Conservation (phyloP, 2,888 invertebrate species). For the Agapostemon virescens region DNA sequence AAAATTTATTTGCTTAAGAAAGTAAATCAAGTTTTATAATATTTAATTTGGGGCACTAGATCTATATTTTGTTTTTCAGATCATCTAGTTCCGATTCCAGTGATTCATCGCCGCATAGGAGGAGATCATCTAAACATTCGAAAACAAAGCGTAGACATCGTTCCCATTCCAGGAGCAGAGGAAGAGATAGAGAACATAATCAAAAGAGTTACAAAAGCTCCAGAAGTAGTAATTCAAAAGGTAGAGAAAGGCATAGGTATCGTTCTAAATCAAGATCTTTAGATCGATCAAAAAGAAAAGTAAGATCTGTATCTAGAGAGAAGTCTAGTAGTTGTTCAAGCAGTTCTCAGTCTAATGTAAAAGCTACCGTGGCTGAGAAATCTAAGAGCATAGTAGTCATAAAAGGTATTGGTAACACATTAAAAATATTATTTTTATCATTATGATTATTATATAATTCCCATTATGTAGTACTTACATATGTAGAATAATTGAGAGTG, state of each 20-base stretch:
- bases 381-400: constrained; percentile 52
- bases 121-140: constrained; percentile 72
- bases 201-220: constrained; percentile 73
- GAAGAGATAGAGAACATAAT: constrained; percentile 68
- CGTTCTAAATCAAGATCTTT: constrained; percentile 73
- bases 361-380: constrained; percentile 67
- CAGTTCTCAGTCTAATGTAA: constrained; percentile 74
- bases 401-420: constrained; percentile 68
- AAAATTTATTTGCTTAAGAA: neutral
- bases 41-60: neutral
- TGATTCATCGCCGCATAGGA: constrained; percentile 74
- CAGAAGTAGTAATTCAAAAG: constrained; percentile 72
- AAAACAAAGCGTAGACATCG: constrained; percentile 74
- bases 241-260: constrained; percentile 73
- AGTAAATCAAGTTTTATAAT: neutral
- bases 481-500: neutral
- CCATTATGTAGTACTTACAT: neutral
- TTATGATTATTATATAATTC: neutral
- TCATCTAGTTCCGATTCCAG: constrained; percentile 76
- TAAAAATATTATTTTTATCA: neutral
- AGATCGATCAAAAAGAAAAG: constrained; percentile 69
- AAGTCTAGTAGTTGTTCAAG: constrained; percentile 77
- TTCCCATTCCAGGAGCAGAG: constrained; percentile 75
- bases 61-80: constrained; percentile 56
- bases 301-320: constrained; percentile 75